Percentiles rank a stretch among this genome's conserved stretches.
Conservation (phyloP, 2,113 vertebrate species). For the Puma concolor region DNA sequence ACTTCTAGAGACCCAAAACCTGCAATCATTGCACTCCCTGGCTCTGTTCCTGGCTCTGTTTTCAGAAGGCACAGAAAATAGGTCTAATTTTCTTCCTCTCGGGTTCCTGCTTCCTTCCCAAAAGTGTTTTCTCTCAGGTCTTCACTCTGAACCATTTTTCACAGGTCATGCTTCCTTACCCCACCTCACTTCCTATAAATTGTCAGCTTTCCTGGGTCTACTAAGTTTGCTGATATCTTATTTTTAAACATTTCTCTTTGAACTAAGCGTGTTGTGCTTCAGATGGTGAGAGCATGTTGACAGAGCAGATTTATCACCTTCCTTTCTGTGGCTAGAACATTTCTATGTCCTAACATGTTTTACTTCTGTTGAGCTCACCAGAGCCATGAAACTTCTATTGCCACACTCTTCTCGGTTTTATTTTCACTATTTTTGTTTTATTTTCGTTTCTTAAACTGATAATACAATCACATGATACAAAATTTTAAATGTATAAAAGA, state of each 20-base stretch:
- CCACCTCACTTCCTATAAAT: neutral
- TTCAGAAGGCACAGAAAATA: neutral
- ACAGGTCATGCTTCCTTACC: neutral
- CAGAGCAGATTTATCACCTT: neutral
- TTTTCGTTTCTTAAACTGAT: slow-evolving; percentile 34
- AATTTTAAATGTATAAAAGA: neutral
- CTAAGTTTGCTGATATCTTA: neutral
- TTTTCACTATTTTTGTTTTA: neutral
- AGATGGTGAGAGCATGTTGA: neutral
- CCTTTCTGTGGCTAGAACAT: neutral
- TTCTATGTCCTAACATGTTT: neutral
- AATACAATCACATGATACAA: neutral
- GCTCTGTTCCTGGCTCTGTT: neutral
- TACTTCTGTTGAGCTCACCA: neutral
- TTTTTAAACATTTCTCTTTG: neutral
- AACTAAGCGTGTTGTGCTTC: neutral
- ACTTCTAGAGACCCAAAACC: neutral
- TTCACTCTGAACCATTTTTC: neutral
- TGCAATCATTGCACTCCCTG: neutral
- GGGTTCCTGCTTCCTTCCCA: neutral
- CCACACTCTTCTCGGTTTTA: neutral
- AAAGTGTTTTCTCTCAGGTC: neutral
- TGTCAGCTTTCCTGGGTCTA: neutral
- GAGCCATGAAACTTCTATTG: neutral
- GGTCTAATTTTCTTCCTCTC: neutral